Evolutionary conservation across 2,888 invertebrate genomes (phyloP).

Genomic region (Bursaphelenchus okinawaensis): DNA sequence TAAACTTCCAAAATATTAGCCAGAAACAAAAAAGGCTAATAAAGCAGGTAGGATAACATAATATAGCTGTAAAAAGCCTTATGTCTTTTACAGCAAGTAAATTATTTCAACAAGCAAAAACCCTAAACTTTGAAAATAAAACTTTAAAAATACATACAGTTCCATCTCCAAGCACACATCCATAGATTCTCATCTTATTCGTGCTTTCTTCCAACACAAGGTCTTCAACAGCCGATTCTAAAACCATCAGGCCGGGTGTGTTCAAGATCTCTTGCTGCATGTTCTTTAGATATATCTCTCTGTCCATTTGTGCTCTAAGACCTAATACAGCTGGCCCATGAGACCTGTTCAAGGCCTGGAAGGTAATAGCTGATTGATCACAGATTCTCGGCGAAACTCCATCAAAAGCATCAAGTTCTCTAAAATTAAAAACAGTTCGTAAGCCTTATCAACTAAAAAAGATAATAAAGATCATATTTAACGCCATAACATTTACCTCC

Average conservation of each 20-base stretch:
- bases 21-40: too few species aligned
- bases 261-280: slow-evolving; percentile 64
- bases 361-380: slow-evolving; percentile 61
- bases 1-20: too few species aligned
- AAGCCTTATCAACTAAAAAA: too few species aligned
- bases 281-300: slow-evolving; percentile 71
- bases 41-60: too few species aligned
- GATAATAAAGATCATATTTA: too few species aligned
- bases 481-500: too few species aligned
- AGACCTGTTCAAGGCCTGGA: slow-evolving; percentile 69
- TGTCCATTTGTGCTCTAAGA: slow-evolving; percentile 78
- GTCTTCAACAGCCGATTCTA: slow-evolving; percentile 74
- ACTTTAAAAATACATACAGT: too few species aligned
- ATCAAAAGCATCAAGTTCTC: slow-evolving; percentile 80
- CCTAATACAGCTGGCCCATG: slow-evolving; percentile 88
- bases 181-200: slow-evolving; percentile 11
- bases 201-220: slow-evolving; percentile 58
- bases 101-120: too few species aligned
- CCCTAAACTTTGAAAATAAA: too few species aligned
- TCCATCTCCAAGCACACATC: slow-evolving; percentile 60
- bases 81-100: too few species aligned
- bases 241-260: slow-evolving; percentile 65
- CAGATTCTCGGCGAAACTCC: slow-evolving; percentile 77
- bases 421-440: slow-evolving; percentile 8
- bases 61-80: too few species aligned